Conservation (phyloP, 2,888 invertebrate genomes). For the Idaea dimidiata region DNA sequence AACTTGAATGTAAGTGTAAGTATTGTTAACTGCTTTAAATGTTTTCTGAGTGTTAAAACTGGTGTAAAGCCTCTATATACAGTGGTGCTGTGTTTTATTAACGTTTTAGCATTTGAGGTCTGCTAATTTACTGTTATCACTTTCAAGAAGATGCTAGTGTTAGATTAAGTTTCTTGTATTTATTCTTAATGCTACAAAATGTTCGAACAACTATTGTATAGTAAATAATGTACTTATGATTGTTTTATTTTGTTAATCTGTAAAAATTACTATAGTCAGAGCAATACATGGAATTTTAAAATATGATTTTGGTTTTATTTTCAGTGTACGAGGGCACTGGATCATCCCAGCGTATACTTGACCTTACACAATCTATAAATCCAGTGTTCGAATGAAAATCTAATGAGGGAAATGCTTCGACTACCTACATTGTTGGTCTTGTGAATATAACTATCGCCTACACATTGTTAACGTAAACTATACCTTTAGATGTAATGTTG, state of each 20-base stretch:
- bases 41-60: conserved; percentile 18
- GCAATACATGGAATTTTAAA: conserved; percentile 15
- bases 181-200: conserved; percentile 13
- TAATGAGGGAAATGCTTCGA: conserved; percentile 56
- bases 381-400: conserved; percentile 58
- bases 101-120: not conserved
- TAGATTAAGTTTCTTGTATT: conserved; percentile 5
- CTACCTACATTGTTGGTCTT: conserved; percentile 53
- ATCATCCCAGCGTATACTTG: conserved; percentile 54
- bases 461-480: conserved; percentile 41
- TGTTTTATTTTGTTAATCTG: conserved; percentile 4
- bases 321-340: conserved; percentile 72
- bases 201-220: conserved; percentile 9
- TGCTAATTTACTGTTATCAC: not conserved
- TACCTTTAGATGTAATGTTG: conserved; percentile 37
- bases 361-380: conserved; percentile 39
- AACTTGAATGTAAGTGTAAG: conserved; percentile 71
- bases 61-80: conserved; percentile 7
- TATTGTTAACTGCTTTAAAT: conserved; percentile 37
- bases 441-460: conserved; percentile 44
- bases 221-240: conserved; percentile 1
- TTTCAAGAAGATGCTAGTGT: not conserved
- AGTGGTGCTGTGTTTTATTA: conserved; percentile 20
- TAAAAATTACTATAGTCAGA: not conserved
- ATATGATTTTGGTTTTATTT: conserved; percentile 45